Conservation (phyloP, 2,797 vertebrate genomes). For the Pantherophis alleghaniensis region DNA sequence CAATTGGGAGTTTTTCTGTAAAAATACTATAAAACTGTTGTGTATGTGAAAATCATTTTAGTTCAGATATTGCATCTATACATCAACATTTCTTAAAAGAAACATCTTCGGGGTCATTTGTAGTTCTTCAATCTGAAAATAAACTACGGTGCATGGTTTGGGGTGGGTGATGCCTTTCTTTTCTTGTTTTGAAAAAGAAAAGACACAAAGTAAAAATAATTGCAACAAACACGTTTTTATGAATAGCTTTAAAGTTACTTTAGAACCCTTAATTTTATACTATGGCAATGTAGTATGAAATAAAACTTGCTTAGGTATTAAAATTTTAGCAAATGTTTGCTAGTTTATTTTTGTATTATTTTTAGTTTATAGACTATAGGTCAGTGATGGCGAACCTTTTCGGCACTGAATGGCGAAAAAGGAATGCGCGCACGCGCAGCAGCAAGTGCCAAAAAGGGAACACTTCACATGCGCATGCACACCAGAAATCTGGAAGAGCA, state of each 20-base stretch:
- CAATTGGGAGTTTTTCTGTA: neutral
- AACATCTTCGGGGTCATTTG: neutral
- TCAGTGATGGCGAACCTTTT: too few species aligned
- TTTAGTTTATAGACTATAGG: neutral
- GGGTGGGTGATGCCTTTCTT: neutral
- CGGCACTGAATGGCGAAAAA: too few species aligned
- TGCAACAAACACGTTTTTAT: neutral
- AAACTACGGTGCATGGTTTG: neutral
- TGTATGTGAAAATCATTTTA: neutral
- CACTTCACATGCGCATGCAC: too few species aligned
- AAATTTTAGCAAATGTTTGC: neutral
- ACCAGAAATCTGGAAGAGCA: too few species aligned
- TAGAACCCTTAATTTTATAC: neutral
- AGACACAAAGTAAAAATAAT: neutral
- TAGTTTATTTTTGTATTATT: conserved; percentile 9
- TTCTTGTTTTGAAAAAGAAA: neutral
- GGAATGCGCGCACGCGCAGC: too few species aligned
- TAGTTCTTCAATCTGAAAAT: neutral
- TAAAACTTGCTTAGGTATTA: neutral
- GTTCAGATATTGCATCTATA: neutral
- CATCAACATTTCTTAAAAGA: neutral
- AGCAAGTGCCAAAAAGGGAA: too few species aligned
- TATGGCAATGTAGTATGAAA: neutral
- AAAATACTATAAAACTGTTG: neutral
- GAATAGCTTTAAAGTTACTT: neutral